Conservation (phyloP, 2,888 invertebrate genomes). For the Digitonthophagus gazella region DNA sequence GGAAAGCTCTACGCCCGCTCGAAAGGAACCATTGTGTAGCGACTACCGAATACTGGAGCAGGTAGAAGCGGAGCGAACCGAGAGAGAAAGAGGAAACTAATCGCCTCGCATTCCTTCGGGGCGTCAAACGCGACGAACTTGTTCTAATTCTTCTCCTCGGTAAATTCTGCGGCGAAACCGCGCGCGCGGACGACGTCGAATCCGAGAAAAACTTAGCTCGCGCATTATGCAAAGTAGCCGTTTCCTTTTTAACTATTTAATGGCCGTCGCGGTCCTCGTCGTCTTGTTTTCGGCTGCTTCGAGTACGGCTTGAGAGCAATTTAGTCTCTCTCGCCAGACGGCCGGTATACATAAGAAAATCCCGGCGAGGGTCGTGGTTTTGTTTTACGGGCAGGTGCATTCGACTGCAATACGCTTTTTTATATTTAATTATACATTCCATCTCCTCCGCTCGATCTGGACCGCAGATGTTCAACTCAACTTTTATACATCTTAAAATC, state of each 20-base stretch:
- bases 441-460: constrained; percentile 33
- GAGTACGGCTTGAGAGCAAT: constrained; percentile 7
- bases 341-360: constrained; percentile 10
- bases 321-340: constrained; percentile 1
- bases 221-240: background rate
- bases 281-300: background rate
- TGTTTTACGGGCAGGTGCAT: constrained; percentile 32
- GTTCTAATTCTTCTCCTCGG: too few relatives aligned
- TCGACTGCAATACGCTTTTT: constrained; percentile 31
- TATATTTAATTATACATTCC: constrained; percentile 37
- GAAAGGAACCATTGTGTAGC: background rate
- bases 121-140: background rate
- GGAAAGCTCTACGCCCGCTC: background rate
- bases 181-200: too few relatives aligned
- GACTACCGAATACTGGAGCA: background rate
- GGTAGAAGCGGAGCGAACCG: background rate
- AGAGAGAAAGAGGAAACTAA: background rate
- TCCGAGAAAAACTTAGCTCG: background rate
- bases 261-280: background rate
- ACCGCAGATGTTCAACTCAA: too few relatives aligned
- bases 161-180: too few relatives aligned
- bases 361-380: constrained; percentile 18
- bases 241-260: background rate
- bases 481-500: too few relatives aligned
- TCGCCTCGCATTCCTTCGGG: background rate